Evolutionary conservation across 2,797 vertebrate genomes (phyloP).

Genomic region (Acrossocheilus fasciatus): DNA sequence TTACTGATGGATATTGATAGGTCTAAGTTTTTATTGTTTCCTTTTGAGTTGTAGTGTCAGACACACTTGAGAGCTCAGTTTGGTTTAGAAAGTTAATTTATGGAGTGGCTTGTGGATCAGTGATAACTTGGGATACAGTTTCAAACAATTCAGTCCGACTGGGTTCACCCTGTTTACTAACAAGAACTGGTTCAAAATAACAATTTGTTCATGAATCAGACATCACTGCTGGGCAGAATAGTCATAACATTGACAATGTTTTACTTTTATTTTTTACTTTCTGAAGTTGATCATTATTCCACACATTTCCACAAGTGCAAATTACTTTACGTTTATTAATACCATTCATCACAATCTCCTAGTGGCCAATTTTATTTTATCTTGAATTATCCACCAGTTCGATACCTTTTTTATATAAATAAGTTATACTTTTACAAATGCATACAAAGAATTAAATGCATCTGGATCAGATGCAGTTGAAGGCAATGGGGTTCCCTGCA

Average conservation of each 20-base stretch:
- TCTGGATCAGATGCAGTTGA: not conserved
- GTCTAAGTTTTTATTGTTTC: not conserved
- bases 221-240: not conserved
- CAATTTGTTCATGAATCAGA: not conserved
- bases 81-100: no score
- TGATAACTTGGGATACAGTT: not conserved
- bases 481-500: not conserved
- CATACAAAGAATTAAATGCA: not conserved
- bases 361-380: not conserved
- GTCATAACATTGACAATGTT: not conserved
- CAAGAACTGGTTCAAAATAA: not conserved
- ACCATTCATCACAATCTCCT: not conserved
- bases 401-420: no score
- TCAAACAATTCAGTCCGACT: not conserved
- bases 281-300: not conserved
- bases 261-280: not conserved
- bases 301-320: not conserved
- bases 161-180: not conserved
- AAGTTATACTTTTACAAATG: not conserved
- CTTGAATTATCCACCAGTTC: no score
- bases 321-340: not conserved
- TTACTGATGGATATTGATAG: not conserved
- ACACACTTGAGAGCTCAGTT: not conserved
- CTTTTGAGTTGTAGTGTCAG: not conserved
- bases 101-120: no score